Conservation (phyloP, 1,140 invertebrate genomes). For the Frieseomelitta varia region DNA sequence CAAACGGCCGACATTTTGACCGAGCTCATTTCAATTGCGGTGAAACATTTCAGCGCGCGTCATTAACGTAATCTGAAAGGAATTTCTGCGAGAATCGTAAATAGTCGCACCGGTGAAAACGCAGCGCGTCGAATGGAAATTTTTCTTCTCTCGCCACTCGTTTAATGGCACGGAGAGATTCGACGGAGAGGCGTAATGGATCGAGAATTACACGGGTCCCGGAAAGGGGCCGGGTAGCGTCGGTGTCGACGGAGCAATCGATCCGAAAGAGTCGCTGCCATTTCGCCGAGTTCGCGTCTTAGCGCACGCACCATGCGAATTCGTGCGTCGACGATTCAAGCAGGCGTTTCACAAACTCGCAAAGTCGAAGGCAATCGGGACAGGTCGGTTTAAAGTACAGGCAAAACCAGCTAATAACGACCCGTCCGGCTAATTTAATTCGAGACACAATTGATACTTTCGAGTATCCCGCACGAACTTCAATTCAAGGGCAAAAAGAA, state of each 20-base stretch:
- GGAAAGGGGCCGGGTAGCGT: background rate
- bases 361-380: no score
- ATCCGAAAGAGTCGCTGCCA: background rate
- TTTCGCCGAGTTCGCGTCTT: background rate
- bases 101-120: background rate
- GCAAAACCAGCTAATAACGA: no score
- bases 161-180: background rate
- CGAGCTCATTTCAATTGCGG: background rate
- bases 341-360: no score
- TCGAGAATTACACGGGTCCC: background rate
- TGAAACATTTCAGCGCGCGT: background rate
- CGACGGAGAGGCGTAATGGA: background rate
- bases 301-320: no score
- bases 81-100: background rate
- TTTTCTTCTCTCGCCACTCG: background rate
- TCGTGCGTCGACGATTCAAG: no score
- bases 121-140: background rate
- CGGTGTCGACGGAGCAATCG: background rate
- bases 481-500: no score
- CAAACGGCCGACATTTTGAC: background rate
- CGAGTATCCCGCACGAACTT: no score
- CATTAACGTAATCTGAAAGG: background rate
- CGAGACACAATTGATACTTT: no score
- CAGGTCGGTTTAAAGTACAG: no score
- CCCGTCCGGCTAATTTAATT: no score